These are phyloP conservation scores for Stenopsyche tienmushanensis DNA, from an alignment of 1,140 invertebrate genomes.

Conservation along the genomic window DNA sequence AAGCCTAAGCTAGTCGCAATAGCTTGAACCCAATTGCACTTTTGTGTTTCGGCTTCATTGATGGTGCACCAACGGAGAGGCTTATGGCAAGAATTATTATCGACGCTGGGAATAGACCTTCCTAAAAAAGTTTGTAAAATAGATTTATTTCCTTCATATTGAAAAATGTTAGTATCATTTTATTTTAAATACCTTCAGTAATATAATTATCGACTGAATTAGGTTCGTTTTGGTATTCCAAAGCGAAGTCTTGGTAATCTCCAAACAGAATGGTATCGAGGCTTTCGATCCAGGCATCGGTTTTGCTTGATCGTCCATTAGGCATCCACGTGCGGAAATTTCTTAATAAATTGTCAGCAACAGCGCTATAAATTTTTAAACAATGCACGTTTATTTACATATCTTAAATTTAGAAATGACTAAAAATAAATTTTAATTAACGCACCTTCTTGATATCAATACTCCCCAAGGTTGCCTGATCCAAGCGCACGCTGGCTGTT, in stretches of 20 bases:
- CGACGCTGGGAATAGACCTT: conserved; percentile 42
- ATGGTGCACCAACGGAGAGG: conserved; percentile 61
- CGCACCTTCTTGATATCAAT: conserved; percentile 58
- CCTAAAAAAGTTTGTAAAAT: conserved; percentile 33
- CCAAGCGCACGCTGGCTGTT: conserved; percentile 59
- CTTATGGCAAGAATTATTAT: conserved; percentile 50
- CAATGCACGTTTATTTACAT: conserved; percentile 5
- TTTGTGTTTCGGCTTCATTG: conserved; percentile 54
- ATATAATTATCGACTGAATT: conserved; percentile 8
- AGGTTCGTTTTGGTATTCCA: conserved; percentile 7
- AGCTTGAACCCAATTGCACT: conserved; percentile 61
- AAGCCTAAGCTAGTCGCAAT: conserved; percentile 59
- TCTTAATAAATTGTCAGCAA: conserved; percentile 36
- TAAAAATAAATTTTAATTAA: conserved; percentile 17
- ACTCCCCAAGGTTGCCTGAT: conserved; percentile 60
- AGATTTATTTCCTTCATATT: background rate
- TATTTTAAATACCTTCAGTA: conserved; percentile 17
- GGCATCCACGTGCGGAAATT: conserved; percentile 39
- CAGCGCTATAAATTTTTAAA: conserved; percentile 35
- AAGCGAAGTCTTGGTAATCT: conserved; percentile 7
- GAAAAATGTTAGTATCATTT: background rate
- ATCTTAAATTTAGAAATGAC: no score
- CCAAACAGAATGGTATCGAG: conserved; percentile 32
- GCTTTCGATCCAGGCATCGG: conserved; percentile 33
- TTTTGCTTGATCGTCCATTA: background rate